Conservation (phyloP, 2,888 invertebrate species). For the Drosophila anomelani region DNA sequence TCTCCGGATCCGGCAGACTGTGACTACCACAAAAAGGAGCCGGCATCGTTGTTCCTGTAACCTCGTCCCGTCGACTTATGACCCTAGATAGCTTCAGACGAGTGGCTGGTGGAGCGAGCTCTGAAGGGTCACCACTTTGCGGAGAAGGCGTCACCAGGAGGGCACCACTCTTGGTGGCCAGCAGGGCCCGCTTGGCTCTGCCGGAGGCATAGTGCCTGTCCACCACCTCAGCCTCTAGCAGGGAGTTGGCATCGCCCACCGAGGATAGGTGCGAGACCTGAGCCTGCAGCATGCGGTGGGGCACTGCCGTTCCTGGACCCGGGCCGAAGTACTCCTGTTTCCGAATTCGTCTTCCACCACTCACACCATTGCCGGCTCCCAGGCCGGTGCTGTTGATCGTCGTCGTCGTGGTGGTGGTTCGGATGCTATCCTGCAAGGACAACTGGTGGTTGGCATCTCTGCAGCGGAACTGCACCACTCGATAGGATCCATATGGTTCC, state of each 20-base stretch:
- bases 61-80: constrained; percentile 74
- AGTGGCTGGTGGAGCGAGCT: constrained; percentile 41
- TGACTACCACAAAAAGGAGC: constrained; percentile 58
- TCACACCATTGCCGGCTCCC: constrained; percentile 36
- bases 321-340: constrained; percentile 74
- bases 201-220: constrained; percentile 44
- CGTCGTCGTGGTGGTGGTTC: constrained; percentile 81
- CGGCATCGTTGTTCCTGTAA: constrained; percentile 5
- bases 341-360: constrained; percentile 54
- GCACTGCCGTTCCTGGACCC: constrained; percentile 50
- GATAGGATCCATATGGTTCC: constrained; percentile 82
- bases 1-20: constrained; percentile 64
- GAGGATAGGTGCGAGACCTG: constrained; percentile 81
- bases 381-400: constrained; percentile 71
- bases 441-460: constrained; percentile 83
- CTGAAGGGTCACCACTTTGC: constrained; percentile 26
- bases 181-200: constrained; percentile 71
- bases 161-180: constrained; percentile 68
- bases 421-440: constrained; percentile 84
- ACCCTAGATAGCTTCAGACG: constrained; percentile 80
- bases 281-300: constrained; percentile 77
- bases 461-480: constrained; percentile 83
- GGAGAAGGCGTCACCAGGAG: constrained; percentile 49
- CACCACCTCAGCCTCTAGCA: constrained; percentile 73
- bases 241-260: constrained; percentile 75